Conservation (phyloP, 2,797 vertebrate genomes). For the Enteromius treurensis region DNA sequence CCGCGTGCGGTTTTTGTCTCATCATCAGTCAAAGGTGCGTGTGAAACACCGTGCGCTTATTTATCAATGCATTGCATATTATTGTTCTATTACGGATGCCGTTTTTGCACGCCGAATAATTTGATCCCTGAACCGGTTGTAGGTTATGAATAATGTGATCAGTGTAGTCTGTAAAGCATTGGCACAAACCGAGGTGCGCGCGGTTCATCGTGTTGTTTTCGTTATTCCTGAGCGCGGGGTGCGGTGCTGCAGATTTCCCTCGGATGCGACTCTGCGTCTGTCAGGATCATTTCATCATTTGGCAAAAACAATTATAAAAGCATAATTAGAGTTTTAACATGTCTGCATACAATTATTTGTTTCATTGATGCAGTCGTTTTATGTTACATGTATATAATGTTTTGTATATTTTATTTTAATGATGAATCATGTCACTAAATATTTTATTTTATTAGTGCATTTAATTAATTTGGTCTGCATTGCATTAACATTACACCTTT, state of each 20-base stretch:
- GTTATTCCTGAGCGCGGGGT: slow-evolving; percentile 35
- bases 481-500: slow-evolving; percentile 3
- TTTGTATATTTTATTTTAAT: not conserved
- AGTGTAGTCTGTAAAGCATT: not conserved
- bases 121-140: not conserved
- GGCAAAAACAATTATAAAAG: not conserved
- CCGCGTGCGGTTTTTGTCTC: slow-evolving; percentile 2
- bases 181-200: not conserved
- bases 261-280: not conserved
- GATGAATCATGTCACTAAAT: not conserved
- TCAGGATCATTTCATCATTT: not conserved
- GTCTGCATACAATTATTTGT: not conserved
- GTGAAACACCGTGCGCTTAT: not conserved
- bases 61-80: not conserved
- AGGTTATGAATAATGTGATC: not conserved
- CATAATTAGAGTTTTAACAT: not conserved
- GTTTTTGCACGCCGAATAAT: not conserved
- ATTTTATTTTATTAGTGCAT: not conserved
- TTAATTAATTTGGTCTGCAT: slow-evolving; percentile 19
- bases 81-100: not conserved
- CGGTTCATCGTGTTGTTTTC: slow-evolving; percentile 24
- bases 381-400: not conserved
- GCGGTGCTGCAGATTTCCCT: slow-evolving; percentile 48
- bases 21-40: slow-evolving; percentile 39
- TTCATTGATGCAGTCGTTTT: not conserved